A percentile compares a stretch with the other conserved stretches of the same genome.
These are phyloP conservation scores for Notodonta ziczac DNA, from an alignment of 2,888 invertebrate genomes.

Conservation along the genomic window DNA sequence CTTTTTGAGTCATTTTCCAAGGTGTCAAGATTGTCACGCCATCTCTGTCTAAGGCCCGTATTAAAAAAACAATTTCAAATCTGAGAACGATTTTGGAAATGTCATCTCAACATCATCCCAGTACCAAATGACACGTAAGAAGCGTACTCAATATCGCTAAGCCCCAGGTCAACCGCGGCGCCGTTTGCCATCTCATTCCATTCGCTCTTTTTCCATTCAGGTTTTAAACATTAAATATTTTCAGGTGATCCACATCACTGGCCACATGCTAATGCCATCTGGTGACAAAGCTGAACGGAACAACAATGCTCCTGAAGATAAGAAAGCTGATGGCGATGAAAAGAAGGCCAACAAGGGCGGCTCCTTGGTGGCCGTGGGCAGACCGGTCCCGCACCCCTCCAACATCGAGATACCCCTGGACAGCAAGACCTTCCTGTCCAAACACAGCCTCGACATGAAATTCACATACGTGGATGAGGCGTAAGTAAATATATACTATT, in stretches of 20 bases:
- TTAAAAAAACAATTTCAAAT: too few relatives aligned
- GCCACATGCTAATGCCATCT: conserved; percentile 87
- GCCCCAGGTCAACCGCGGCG: too few relatives aligned
- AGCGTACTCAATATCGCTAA: too few relatives aligned
- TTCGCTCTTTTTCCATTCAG: too few relatives aligned
- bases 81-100: too few relatives aligned
- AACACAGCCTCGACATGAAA: conserved; percentile 97
- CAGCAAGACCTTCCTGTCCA: conserved; percentile 94
- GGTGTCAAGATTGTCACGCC: too few relatives aligned
- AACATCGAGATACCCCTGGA: conserved; percentile 96
- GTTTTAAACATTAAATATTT: conserved; percentile 16
- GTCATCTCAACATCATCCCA: too few relatives aligned
- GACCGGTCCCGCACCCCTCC: conserved; percentile 94
- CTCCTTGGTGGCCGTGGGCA: conserved; percentile 90
- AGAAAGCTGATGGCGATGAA: conserved; percentile 53
- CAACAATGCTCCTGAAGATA: conserved; percentile 65
- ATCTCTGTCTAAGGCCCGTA: too few relatives aligned
- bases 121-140: too few relatives aligned
- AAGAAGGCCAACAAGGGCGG: conserved; percentile 57
- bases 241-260: conserved; percentile 95
- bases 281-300: conserved; percentile 48
- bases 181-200: too few relatives aligned
- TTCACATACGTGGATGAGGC: conserved; percentile 97
- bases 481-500: conserved; percentile 82
- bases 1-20: too few relatives aligned